Evolutionary conservation across 2,888 invertebrate genomes (phyloP).

Genomic region (Pachycephus smyrnensis): DNA sequence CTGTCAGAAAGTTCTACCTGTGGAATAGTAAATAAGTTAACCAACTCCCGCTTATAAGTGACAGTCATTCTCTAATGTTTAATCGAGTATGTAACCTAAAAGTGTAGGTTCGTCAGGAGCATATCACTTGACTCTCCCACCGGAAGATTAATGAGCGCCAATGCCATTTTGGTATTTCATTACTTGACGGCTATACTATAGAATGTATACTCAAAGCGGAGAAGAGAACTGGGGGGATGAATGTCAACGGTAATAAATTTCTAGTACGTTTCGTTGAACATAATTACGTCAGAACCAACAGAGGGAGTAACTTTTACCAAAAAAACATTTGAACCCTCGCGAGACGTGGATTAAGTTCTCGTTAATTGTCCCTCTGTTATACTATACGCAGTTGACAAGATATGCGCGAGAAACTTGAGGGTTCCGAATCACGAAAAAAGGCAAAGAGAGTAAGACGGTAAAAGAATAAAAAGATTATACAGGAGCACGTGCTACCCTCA

Average conservation of each 20-base stretch:
- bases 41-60: neutral
- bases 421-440: neutral
- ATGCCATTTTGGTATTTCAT: neutral
- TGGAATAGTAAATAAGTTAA: neutral
- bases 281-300: neutral
- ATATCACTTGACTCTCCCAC: neutral
- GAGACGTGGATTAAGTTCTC: neutral
- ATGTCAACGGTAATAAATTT: neutral
- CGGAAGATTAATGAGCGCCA: neutral
- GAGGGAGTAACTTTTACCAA: neutral
- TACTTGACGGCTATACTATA: neutral
- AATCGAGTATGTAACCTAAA: neutral
- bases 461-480: neutral
- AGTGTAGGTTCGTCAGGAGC: neutral
- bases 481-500: neutral
- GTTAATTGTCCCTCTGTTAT: neutral
- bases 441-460: neutral
- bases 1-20: neutral
- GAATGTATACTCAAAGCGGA: neutral
- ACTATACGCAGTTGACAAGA: neutral
- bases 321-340: neutral
- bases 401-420: neutral
- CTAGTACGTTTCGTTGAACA: neutral
- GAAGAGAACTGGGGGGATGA: neutral
- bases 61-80: neutral